A percentile compares a stretch with the other conserved stretches of the same genome.
Conservation (phyloP, 2,797 vertebrate species). For the Nasua narica region DNA sequence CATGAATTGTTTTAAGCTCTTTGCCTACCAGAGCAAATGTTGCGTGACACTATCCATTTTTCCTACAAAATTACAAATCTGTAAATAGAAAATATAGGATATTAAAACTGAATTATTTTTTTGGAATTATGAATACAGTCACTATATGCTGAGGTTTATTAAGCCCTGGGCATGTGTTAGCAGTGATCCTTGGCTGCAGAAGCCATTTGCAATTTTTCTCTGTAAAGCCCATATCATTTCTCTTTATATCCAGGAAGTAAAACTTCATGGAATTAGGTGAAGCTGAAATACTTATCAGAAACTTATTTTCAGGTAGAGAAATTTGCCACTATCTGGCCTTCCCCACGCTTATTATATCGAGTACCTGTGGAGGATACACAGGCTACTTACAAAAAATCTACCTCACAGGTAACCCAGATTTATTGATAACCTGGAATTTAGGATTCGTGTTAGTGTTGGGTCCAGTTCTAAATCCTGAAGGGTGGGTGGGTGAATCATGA, state of each 20-base stretch:
- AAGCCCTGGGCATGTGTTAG: neutral
- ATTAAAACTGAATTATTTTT: neutral
- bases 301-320: neutral
- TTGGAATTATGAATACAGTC: neutral
- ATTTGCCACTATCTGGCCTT: neutral
- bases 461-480: neutral
- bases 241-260: neutral
- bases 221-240: neutral
- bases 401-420: neutral
- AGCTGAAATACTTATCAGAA: neutral
- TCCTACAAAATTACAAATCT: neutral
- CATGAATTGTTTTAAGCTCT: neutral
- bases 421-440: neutral
- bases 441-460: neutral
- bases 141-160: neutral
- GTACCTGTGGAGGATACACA: neutral
- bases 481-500: neutral
- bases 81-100: neutral
- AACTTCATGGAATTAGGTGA: neutral
- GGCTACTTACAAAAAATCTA: neutral
- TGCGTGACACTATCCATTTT: neutral
- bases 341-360: neutral
- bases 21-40: neutral
- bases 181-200: neutral
- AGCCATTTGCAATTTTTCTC: slow-evolving; percentile 5